Percentiles rank a stretch among this genome's conserved stretches.
These are phyloP conservation scores for Nomia melanderi DNA, from an alignment of 1,140 invertebrate species.

Conservation along the genomic window DNA sequence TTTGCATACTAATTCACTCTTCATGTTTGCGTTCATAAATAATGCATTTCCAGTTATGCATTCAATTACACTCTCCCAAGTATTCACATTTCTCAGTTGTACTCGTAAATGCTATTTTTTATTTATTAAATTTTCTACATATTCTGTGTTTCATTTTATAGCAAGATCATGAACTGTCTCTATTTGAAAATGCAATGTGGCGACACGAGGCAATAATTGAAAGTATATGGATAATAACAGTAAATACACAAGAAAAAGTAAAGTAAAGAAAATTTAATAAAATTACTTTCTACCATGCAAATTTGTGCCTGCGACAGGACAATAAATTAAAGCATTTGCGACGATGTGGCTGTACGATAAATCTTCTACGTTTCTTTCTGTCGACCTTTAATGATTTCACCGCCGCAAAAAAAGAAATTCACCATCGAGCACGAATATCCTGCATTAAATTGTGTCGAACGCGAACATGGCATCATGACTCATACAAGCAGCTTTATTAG, in stretches of 20 bases:
- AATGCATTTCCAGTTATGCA: too few species aligned
- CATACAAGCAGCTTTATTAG: not conserved
- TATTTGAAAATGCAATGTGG: too few species aligned
- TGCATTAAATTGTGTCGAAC: not conserved
- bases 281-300: not conserved
- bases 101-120: too few species aligned
- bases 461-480: not conserved
- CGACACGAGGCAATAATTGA: too few species aligned
- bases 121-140: too few species aligned
- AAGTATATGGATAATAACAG: not conserved
- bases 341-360: conserved; percentile 25
- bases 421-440: conserved; percentile 10
- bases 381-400: conserved; percentile 31
- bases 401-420: conserved; percentile 19
- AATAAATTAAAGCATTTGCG: conserved; percentile 15
- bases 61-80: too few species aligned
- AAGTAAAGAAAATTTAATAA: not conserved
- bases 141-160: too few species aligned
- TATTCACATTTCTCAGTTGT: too few species aligned
- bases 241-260: not conserved
- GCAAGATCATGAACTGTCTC: too few species aligned
- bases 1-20: too few species aligned
- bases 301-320: conserved; percentile 13
- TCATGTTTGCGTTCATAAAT: too few species aligned
- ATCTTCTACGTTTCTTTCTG: conserved; percentile 28